Conservation (phyloP, 2,797 vertebrate species). For the Dipus sagitta region DNA sequence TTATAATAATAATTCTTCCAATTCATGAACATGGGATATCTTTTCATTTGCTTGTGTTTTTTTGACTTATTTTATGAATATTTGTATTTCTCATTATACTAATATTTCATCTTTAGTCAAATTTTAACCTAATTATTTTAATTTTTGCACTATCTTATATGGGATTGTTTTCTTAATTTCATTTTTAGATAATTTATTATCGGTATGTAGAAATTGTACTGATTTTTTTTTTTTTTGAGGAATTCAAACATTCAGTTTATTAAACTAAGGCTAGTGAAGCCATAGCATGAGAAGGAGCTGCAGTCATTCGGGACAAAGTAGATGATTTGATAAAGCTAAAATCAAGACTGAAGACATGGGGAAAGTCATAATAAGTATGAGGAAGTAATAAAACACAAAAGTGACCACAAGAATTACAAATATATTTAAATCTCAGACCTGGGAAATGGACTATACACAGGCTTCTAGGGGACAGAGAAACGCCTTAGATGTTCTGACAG, state of each 20-base stretch:
- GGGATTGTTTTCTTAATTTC: neutral
- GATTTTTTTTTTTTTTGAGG: slow-evolving; percentile 62
- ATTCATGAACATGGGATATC: neutral
- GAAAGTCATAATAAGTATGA: slow-evolving; percentile 85
- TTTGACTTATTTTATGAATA: neutral
- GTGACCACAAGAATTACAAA: slow-evolving; percentile 89
- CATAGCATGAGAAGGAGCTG: slow-evolving; percentile 84
- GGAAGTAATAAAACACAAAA: slow-evolving; percentile 87
- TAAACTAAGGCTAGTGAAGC: slow-evolving; percentile 84
- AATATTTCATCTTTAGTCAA: neutral
- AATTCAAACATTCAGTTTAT: slow-evolving; percentile 83
- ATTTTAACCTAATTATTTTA: neutral
- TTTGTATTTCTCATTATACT: neutral
- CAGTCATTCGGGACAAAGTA: slow-evolving; percentile 87
- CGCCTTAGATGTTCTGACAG: slow-evolving; percentile 93
- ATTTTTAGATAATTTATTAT: neutral
- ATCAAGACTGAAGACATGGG: slow-evolving; percentile 88
- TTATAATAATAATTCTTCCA: neutral
- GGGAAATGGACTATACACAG: slow-evolving; percentile 87
- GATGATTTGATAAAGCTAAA: slow-evolving; percentile 86
- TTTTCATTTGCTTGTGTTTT: neutral
- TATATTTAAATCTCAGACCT: slow-evolving; percentile 89
- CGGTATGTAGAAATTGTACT: neutral
- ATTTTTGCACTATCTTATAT: neutral
- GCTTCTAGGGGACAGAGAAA: slow-evolving; percentile 84